Conservation (phyloP, 2,888 invertebrate genomes). For the Cosmia pyralina region DNA sequence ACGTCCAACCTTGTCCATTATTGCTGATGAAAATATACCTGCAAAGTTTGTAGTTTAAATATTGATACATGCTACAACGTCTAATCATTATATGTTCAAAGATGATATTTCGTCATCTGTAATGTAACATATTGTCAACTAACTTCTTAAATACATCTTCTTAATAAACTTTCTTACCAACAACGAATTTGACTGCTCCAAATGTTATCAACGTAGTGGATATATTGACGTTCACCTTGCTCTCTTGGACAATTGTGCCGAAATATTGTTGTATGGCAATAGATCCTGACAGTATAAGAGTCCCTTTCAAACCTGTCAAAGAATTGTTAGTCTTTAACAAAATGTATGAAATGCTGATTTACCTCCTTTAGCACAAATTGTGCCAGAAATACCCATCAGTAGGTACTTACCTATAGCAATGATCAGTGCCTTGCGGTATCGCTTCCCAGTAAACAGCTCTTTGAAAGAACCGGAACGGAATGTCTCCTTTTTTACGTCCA, state of each 20-base stretch:
- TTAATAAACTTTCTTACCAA: slow-evolving; percentile 12
- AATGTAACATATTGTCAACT: too few relatives aligned
- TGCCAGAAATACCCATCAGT: not conserved
- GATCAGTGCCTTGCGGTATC: slow-evolving; percentile 84
- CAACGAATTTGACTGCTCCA: slow-evolving; percentile 76
- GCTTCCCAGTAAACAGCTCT: slow-evolving; percentile 86
- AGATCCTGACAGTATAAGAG: slow-evolving; percentile 78
- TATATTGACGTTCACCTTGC: slow-evolving; percentile 69
- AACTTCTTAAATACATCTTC: not conserved
- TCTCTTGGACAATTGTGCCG: slow-evolving; percentile 79
- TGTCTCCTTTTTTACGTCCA: slow-evolving; percentile 85
- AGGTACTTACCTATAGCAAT: slow-evolving; percentile 76
- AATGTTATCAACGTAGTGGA: slow-evolving; percentile 78
- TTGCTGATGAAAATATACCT: slow-evolving; percentile 79
- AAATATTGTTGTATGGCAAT: slow-evolving; percentile 80
- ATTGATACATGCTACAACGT: not conserved
- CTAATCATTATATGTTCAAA: not conserved
- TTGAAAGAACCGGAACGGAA: slow-evolving; percentile 80
- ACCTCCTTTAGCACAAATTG: too few relatives aligned
- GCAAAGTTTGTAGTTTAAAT: slow-evolving; percentile 57
- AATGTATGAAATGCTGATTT: not conserved
- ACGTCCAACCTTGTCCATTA: slow-evolving; percentile 82
- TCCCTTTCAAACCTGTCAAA: slow-evolving; percentile 76
- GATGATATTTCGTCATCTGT: not conserved
- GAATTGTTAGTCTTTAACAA: too few relatives aligned